Evolutionary conservation across 2,797 vertebrate genomes (phyloP).

Genomic region (Chloroceryle amazona): DNA sequence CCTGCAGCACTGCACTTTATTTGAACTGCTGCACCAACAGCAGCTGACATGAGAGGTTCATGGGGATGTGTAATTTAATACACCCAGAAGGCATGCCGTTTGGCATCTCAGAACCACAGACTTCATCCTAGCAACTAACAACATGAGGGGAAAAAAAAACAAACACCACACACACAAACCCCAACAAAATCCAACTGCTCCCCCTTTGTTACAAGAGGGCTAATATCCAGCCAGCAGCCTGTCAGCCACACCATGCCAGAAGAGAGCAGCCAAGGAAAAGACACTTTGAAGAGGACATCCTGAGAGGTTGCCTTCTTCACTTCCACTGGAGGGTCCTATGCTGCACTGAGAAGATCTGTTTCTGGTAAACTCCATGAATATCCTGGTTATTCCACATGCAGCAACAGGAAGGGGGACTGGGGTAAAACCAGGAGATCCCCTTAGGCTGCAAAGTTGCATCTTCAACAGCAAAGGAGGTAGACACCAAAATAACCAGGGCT

Average conservation of each 20-base stretch:
- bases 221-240: not conserved
- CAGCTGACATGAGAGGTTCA: not conserved
- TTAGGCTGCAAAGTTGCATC: not conserved
- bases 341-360: not conserved
- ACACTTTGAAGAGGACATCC: not conserved
- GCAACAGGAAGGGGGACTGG: not conserved
- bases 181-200: not conserved
- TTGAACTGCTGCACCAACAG: constrained; percentile 24
- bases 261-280: not conserved
- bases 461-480: not conserved
- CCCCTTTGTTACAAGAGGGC: not conserved
- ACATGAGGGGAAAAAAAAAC: not conserved
- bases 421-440: not conserved
- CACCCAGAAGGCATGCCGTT: not conserved
- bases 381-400: not conserved
- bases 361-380: not conserved
- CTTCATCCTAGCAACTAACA: constrained; percentile 7
- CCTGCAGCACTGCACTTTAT: constrained; percentile 61
- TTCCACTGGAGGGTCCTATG: not conserved
- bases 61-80: not conserved
- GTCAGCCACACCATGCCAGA: fast-evolving
- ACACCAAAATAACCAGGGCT: not conserved
- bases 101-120: not conserved
- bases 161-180: too few species aligned
- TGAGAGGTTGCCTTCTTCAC: not conserved